phyloP scores from a whole-genome alignment of 2,113 vertebrate species.

The Hippocampus barbouri region DNA sequence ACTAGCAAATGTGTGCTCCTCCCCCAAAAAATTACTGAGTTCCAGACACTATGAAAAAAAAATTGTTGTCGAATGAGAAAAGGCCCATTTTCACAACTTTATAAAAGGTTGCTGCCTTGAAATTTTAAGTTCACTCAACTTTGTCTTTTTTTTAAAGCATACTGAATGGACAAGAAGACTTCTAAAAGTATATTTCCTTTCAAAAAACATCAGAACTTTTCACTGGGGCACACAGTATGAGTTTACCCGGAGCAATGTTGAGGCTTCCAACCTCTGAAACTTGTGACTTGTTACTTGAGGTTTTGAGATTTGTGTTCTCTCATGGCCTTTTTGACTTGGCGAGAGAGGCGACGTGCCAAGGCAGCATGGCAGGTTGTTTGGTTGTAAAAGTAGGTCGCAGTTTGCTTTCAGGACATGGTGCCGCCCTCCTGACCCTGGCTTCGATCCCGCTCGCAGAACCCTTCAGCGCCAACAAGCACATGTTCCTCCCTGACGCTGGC shows the following conservation, averaged over 20 bases:
- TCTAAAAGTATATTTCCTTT: too few relatives aligned
- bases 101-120: too few relatives aligned
- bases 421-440: slow-evolving; percentile 63
- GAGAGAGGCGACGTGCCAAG: slow-evolving; percentile 17
- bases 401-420: slow-evolving; percentile 72
- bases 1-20: too few relatives aligned
- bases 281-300: slow-evolving; percentile 27
- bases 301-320: slow-evolving; percentile 41
- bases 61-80: too few relatives aligned
- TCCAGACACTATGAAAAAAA: too few relatives aligned
- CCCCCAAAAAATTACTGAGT: too few relatives aligned
- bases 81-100: too few relatives aligned
- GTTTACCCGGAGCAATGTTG: background rate
- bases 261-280: background rate
- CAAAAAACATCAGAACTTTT: background rate
- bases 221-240: background rate
- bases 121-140: too few relatives aligned
- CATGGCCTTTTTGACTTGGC: slow-evolving; percentile 63
- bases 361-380: slow-evolving; percentile 24
- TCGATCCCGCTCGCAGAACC: slow-evolving; percentile 56
- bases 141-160: too few relatives aligned
- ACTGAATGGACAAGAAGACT: too few relatives aligned
- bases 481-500: slow-evolving; percentile 20
- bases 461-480: slow-evolving; percentile 44
- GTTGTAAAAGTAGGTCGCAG: slow-evolving; percentile 67